Evolutionary conservation across 2,888 invertebrate genomes (phyloP).

Genomic region (Teinopalpus imperialis): DNA sequence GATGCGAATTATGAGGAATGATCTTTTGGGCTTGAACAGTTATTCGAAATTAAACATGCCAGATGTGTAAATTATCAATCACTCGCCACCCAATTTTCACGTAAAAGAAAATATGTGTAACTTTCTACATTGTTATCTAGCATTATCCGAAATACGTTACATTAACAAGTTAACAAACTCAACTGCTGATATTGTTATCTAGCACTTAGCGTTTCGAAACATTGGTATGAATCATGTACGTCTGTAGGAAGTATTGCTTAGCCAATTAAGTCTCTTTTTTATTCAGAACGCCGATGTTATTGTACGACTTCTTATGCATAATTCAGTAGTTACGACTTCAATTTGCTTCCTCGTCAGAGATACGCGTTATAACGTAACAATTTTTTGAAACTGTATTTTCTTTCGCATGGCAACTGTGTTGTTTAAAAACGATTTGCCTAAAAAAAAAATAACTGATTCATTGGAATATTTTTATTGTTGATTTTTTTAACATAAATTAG

Average conservation of each 20-base stretch:
- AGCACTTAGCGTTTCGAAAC: constrained; percentile 7
- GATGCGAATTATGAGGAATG: too few species aligned
- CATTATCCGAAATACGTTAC: constrained; percentile 15
- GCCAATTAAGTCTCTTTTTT: not conserved
- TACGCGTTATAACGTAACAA: not conserved
- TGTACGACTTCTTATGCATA: not conserved
- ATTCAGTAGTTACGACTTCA: constrained; percentile 4
- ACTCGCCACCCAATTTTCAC: too few species aligned
- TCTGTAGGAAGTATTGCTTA: constrained; percentile 10
- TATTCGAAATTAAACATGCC: too few species aligned
- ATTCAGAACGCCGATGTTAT: not conserved
- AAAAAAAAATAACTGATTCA: too few species aligned
- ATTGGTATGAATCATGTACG: not conserved
- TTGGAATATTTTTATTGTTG: too few species aligned
- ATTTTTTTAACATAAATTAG: too few species aligned
- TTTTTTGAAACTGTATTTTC: not conserved
- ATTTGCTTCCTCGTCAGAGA: not conserved
- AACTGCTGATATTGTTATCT: constrained; percentile 5
- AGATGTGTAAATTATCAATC: too few species aligned
- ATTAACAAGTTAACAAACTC: constrained; percentile 3
- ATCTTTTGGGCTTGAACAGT: too few species aligned
- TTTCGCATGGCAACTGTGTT: too few species aligned
- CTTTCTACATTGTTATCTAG: not conserved
- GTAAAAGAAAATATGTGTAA: too few species aligned
- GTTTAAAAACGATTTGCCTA: too few species aligned